Percentiles rank a stretch among this genome's conserved stretches.
These are phyloP conservation scores for Aldabrachelys gigantea DNA, from an alignment of 2,113 vertebrate genomes.

Conservation along the genomic window DNA sequence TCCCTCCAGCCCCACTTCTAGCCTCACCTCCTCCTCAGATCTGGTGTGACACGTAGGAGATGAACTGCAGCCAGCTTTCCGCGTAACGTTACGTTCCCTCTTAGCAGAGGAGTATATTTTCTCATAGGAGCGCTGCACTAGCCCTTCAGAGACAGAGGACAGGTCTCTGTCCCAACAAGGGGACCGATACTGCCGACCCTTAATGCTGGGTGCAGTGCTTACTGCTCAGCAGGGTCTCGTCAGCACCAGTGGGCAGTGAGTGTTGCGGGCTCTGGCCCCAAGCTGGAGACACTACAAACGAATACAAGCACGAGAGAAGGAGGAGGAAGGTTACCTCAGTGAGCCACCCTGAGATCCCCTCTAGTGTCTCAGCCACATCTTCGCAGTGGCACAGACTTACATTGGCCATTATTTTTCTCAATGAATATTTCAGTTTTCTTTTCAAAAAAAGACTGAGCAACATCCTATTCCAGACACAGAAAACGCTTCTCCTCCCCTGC, in stretches of 20 bases:
- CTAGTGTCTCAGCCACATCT: background rate
- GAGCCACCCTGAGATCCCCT: background rate
- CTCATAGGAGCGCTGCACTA: background rate
- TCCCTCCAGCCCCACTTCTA: background rate
- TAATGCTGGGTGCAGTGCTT: background rate
- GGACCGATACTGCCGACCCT: background rate
- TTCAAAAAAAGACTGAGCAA: background rate
- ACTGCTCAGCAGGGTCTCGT: background rate
- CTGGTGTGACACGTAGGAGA: background rate
- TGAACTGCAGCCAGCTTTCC: background rate
- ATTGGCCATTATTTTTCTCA: background rate
- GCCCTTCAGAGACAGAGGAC: background rate
- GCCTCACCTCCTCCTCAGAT: background rate
- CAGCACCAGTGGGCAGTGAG: background rate
- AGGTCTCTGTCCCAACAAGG: background rate
- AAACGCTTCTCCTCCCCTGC: background rate
- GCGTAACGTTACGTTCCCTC: background rate
- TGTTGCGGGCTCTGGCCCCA: background rate
- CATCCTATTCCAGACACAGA: background rate
- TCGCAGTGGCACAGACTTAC: background rate
- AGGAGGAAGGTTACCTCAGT: background rate
- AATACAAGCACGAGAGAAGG: background rate
- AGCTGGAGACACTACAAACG: background rate
- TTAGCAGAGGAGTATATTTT: background rate
- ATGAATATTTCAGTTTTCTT: background rate